Evolutionary conservation across 2,888 invertebrate genomes (phyloP), one percentile per base, ranked within the genome.

Genomic region (Hirtodrosophila confusa): DNA sequence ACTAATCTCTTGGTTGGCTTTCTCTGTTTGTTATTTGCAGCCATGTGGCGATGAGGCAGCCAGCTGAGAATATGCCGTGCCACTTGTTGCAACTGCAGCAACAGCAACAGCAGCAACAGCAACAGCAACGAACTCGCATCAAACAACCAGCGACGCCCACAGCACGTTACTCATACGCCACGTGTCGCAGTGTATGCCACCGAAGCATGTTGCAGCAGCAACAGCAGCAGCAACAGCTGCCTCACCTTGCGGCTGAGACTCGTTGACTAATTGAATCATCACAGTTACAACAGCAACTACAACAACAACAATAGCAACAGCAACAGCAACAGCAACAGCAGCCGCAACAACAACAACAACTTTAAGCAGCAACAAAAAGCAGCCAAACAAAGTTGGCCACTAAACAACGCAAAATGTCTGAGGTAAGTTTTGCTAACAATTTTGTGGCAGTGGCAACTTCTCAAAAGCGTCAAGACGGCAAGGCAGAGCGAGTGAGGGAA

Each of bases 1-100:
- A 35, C 31, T 48, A 63, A 64, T 70, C 31, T 54, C 9, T 50
- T 50, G 10, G n/a, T 17, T 39, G 56, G 27, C 29, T n/a, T 41
- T 64, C 9, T 58, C 7, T 60, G 10, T 54, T 10, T 3, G 12
- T 36, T 33, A 0, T 45, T 41, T 69, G 35, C 55, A 71, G 84
- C 67, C 66, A 70, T 61, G 69, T 48, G 69, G 71, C 67, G 23
- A 71, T 72, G 72, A 53, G 68, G 68, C 77, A 60, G 77, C 47
- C 60, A 62, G 71, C 64, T 69, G 75, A 41, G 51, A 72, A 58
- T 49, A 80, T 80, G 80, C 49, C 69, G 69, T 65, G 75, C 75
- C 78, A 80, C 84, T 78, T 80, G 80, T 80, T 84, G 80, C 79
- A 80, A 17, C 17, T 62, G 71, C 71, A 41, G 24, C 43, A 17